Evolutionary conservation across 2,797 vertebrate species (phyloP), one percentile per base, ranked within the genome.

Genomic region (Paramormyrops hopkinsi): DNA sequence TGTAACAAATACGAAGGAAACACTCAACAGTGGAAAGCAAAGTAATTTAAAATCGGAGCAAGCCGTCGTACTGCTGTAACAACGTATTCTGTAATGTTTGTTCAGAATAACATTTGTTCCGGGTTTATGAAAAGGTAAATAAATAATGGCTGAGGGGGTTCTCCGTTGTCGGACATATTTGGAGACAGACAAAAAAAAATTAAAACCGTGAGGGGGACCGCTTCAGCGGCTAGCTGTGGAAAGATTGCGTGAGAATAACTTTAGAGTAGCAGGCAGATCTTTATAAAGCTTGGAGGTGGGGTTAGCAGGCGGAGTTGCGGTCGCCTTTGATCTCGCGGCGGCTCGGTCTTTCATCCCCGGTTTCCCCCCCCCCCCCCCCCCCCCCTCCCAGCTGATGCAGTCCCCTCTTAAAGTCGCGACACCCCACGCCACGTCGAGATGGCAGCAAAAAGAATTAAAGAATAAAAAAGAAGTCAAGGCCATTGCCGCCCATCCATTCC

Each of bases 301-400:
- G 95, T 94, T 95, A 95, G 96, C 95, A 92, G 95, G 96, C 94
- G 94, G 95, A 89, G 96, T 94, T 95, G 96, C 95, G 96, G 96
- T 94, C 95, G 62, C 94, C 97, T 99, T 99, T 99, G 97, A 99
- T 98, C 97, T 98, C 94, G 93, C 91, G 95, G 96, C 97, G 97
- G 97, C 97, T 94, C 97, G 92, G 94, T 95, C 97, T 97, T 98
- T 98, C 96, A 97, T 97, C 97, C 94, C 93, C 91, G 79, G 91
- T 91, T 48, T 89, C 92, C 91, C 91, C 88, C 2, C 88, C 91
- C 29, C 29, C n/a, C n/a, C n/a, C n/a, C 12, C 79, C 1, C 41
- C 54, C n/a, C 8, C n/a, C n/a, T n/a, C n/a, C 62, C 37, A 22
- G 19, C 17, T 62, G 7, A 19, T 44, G 29, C 46, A 19, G 48